Evolutionary conservation across 2,797 vertebrate species (phyloP), one percentile per base, ranked within the genome.

Genomic region (Aulostomus chinensis): DNA sequence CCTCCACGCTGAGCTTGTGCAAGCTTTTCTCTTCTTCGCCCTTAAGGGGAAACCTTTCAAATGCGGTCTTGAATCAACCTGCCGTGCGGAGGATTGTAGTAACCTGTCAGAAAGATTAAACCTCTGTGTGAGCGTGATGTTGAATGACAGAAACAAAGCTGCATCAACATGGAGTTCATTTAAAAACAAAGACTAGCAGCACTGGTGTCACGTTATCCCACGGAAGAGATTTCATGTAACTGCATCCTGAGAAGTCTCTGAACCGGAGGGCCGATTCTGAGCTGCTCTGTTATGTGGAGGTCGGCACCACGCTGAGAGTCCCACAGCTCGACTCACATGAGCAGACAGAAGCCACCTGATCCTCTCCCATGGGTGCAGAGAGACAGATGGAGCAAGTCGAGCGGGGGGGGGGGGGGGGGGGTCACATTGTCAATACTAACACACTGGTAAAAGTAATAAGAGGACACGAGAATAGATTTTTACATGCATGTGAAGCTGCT

Each of bases 261-360:
- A 14, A 56, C 11, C 26, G 12, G 8, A 47, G 11, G 14, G 7
- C 30, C 22, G 51, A 13, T 52, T 47, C 29, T 55, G 47, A 43
- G 53, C 40, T 58, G 30, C 39, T 40, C 6, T 62, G 62, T 39
- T 42, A 40, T 64, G 68, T 42, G 15, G 52, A 72, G 45, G 33
- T 36, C 66, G 18, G 57, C 40, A 35, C 40, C 59, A 35, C 35
- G 56, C 63, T 18, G 66, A 57, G 63, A 3, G 21, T 63, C 55
- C 25, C 68, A 58, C 68, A 53, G 77, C 65, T 68, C 58, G 3
- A 65, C 68, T 85, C 79, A 62, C 70, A 80, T 77, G 76, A 73
- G 61, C 60, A 73, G 75, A 79, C 76, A 75, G 78, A 85, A 83
- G 83, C 85, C 79, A 83, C 71, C 81, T 87, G 86, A 88, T 86